phyloP scores from a whole-genome alignment of 2,888 invertebrate genomes.

The Ypsolopha sequella region DNA sequence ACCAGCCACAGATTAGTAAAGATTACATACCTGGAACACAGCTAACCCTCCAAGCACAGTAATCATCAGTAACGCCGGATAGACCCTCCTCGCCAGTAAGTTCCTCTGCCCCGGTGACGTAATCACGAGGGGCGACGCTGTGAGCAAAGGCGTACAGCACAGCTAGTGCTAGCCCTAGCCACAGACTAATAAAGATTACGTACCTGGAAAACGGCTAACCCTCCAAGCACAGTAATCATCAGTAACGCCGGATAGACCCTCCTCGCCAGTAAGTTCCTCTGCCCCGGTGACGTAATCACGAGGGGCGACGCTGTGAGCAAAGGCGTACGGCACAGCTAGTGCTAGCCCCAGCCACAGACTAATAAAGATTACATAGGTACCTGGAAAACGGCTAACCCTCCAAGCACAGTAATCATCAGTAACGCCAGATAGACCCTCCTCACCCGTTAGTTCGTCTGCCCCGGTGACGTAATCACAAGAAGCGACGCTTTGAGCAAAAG shows the following conservation, averaged over 20 bases:
- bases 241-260: conserved; percentile 92
- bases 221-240: conserved; percentile 74
- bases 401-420: conserved; percentile 76
- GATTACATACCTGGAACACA: conserved; percentile 51
- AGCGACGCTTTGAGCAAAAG: conserved; percentile 84
- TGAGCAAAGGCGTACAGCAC: conserved; percentile 94
- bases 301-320: conserved; percentile 83
- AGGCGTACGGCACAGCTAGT: conserved; percentile 92
- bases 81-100: conserved; percentile 86
- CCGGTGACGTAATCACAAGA: conserved; percentile 73
- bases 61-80: conserved; percentile 87
- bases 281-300: conserved; percentile 73
- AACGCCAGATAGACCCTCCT: conserved; percentile 92
- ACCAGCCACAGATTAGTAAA: conserved; percentile 85
- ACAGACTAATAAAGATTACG: too few species aligned
- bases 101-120: conserved; percentile 76
- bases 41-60: conserved; percentile 75
- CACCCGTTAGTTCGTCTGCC: conserved; percentile 81
- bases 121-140: conserved; percentile 77
- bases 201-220: conserved; percentile 75
- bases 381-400: conserved; percentile 74
- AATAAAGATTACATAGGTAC: too few species aligned
- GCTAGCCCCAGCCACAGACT: conserved; percentile 91
- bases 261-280: conserved; percentile 83
- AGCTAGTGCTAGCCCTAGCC: conserved; percentile 90